These are phyloP conservation scores for Craniophora ligustri DNA, from an alignment of 2,888 invertebrate species.

Conservation along the genomic window DNA sequence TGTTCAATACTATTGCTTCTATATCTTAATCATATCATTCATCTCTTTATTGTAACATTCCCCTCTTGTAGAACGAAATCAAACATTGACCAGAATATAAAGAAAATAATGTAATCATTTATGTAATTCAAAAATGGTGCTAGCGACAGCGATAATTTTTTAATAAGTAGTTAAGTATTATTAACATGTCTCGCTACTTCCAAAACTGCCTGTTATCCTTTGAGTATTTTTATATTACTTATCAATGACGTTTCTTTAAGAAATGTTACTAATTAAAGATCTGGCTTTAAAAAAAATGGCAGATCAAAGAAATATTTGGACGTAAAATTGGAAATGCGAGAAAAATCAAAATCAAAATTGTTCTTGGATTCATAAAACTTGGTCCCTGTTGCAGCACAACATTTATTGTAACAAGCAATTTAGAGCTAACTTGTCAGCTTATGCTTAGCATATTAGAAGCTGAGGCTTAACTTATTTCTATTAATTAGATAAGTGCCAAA, in stretches of 20 bases:
- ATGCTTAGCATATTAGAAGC: conserved; percentile 48
- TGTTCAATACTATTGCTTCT: conserved; percentile 67
- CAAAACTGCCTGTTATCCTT: conserved; percentile 3
- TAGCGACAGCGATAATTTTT: conserved; percentile 52
- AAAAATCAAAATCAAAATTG: conserved; percentile 13
- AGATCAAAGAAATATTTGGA: conserved; percentile 31
- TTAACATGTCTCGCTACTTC: conserved; percentile 41
- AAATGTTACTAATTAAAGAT: conserved; percentile 23
- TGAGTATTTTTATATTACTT: conserved; percentile 17
- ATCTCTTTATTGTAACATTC: conserved; percentile 62
- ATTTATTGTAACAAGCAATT: conserved; percentile 25
- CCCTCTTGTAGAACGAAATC: conserved; percentile 47
- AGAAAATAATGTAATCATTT: conserved; percentile 33
- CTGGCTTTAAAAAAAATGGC: conserved; percentile 19
- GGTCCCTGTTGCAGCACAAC: conserved; percentile 46
- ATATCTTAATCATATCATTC: conserved; percentile 62
- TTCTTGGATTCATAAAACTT: conserved; percentile 8
- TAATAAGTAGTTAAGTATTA: conserved; percentile 46
- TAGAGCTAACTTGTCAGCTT: conserved; percentile 27
- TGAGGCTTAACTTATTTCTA: conserved; percentile 52
- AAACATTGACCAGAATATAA: conserved; percentile 30
- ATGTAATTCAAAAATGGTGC: conserved; percentile 54
- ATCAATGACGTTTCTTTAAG: conserved; percentile 38
- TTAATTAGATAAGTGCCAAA: conserved; percentile 72
- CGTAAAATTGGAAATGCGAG: conserved; percentile 24